Conservation (phyloP, 2,888 invertebrate genomes). For the Caenorhabditis plicata region DNA sequence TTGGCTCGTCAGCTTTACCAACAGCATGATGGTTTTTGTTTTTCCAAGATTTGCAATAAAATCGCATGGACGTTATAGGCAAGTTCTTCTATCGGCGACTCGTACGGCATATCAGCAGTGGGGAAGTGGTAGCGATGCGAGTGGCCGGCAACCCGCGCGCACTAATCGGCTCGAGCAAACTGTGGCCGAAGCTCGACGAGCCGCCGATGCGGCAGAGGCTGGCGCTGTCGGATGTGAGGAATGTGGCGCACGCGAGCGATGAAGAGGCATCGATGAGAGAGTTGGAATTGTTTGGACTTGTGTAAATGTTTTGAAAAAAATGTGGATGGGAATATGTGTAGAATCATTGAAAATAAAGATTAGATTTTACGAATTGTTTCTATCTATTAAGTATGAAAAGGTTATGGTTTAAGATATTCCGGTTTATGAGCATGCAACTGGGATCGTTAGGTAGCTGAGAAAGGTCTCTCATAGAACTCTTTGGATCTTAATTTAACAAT, state of each 20-base stretch:
- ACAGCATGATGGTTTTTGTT: slow-evolving; percentile 23
- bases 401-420: too few species aligned
- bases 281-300: slow-evolving; percentile 17
- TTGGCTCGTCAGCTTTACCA: slow-evolving; percentile 35
- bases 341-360: background rate
- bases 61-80: slow-evolving; percentile 22
- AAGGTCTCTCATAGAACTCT: too few species aligned
- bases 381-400: too few species aligned
- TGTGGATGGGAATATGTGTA: slow-evolving; percentile 9
- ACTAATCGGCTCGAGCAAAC: slow-evolving; percentile 35
- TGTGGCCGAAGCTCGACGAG: slow-evolving; percentile 22
- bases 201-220: slow-evolving; percentile 78
- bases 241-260: slow-evolving; percentile 76
- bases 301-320: slow-evolving; percentile 2
- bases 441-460: too few species aligned
- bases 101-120: slow-evolving; percentile 45
- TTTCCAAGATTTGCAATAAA: background rate
- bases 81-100: slow-evolving; percentile 57
- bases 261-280: slow-evolving; percentile 15
- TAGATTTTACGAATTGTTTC: slow-evolving; percentile 7
- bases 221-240: slow-evolving; percentile 89
- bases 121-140: slow-evolving; percentile 45
- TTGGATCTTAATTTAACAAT: too few species aligned
- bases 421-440: too few species aligned
- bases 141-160: slow-evolving; percentile 35